Percentiles rank a stretch among this genome's conserved stretches.
These are phyloP conservation scores for Scaptomyza flava DNA, from an alignment of 2,888 invertebrate species.

Conservation along the genomic window DNA sequence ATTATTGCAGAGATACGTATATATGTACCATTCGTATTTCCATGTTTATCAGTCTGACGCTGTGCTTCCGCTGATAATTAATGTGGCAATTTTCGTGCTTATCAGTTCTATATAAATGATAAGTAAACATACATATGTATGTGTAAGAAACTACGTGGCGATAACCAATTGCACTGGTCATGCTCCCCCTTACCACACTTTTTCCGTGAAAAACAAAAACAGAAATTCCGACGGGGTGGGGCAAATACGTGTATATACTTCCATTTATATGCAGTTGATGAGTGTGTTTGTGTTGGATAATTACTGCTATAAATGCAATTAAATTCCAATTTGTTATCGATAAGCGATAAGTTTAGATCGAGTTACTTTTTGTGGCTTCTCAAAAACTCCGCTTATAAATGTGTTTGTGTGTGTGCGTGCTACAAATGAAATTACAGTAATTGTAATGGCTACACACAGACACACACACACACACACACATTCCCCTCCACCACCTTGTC, in stretches of 20 bases:
- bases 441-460: conserved; percentile 29
- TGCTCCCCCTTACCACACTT: not conserved
- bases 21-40: not conserved
- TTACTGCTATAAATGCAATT: conserved; percentile 17
- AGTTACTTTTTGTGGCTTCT: conserved; percentile 11
- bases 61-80: conserved; percentile 20
- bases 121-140: not conserved
- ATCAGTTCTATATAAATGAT: conserved; percentile 16
- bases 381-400: conserved; percentile 24
- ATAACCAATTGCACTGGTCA: conserved; percentile 30
- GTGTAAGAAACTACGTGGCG: conserved; percentile 36
- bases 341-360: conserved; percentile 17
- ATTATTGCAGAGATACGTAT: not conserved
- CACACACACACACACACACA: not conserved
- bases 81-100: conserved; percentile 8
- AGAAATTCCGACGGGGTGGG: not conserved
- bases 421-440: conserved; percentile 42
- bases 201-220: conserved; percentile 1
- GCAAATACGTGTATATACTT: not conserved
- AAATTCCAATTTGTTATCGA: conserved; percentile 35
- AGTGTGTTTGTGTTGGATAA: not conserved
- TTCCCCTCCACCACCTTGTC: not conserved
- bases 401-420: not conserved
- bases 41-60: conserved; percentile 5
- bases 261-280: not conserved